Evolutionary conservation across 1,140 invertebrate species (phyloP).

Genomic region (Drosophila murphyi): DNA sequence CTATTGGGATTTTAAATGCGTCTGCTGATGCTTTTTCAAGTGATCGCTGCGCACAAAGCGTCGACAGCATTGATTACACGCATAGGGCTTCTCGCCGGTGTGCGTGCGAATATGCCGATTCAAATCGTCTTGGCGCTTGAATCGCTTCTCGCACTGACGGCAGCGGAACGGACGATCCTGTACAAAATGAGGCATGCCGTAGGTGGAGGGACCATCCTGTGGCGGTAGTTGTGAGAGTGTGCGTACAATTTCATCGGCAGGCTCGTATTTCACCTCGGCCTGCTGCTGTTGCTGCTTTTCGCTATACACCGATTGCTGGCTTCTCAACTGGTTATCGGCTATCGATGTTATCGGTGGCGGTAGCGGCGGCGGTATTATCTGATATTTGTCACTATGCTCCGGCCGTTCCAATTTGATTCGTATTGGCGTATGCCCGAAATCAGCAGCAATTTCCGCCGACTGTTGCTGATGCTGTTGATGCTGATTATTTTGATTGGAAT

Average conservation of each 20-base stretch:
- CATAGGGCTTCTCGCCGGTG: slow-evolving; percentile 92
- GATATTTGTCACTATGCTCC: slow-evolving; percentile 77
- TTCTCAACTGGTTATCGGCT: slow-evolving; percentile 52
- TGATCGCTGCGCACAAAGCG: slow-evolving; percentile 94
- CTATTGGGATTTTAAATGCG: slow-evolving; percentile 87
- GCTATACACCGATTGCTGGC: slow-evolving; percentile 36
- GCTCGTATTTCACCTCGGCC: slow-evolving; percentile 71
- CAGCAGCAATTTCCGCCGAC: slow-evolving; percentile 22
- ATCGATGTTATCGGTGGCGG: not conserved
- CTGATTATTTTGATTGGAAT: slow-evolving; percentile 31
- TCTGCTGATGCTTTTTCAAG: slow-evolving; percentile 92
- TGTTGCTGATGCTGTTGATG: slow-evolving; percentile 38
- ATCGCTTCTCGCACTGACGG: slow-evolving; percentile 90
- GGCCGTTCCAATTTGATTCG: slow-evolving; percentile 79
- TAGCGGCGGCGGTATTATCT: slow-evolving; percentile 53
- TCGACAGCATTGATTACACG: slow-evolving; percentile 90
- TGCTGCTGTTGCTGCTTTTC: slow-evolving; percentile 32
- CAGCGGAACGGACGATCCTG: slow-evolving; percentile 91
- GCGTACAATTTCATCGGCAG: slow-evolving; percentile 68
- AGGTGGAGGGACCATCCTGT: slow-evolving; percentile 61
- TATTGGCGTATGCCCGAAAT: slow-evolving; percentile 54
- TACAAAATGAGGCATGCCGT: slow-evolving; percentile 68
- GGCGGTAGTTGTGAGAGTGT: slow-evolving; percentile 68
- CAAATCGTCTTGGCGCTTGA: slow-evolving; percentile 93
- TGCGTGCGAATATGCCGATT: slow-evolving; percentile 93